These are phyloP conservation scores for Chiroxiphia lanceolata DNA, from an alignment of 2,797 vertebrate genomes.

Conservation along the genomic window DNA sequence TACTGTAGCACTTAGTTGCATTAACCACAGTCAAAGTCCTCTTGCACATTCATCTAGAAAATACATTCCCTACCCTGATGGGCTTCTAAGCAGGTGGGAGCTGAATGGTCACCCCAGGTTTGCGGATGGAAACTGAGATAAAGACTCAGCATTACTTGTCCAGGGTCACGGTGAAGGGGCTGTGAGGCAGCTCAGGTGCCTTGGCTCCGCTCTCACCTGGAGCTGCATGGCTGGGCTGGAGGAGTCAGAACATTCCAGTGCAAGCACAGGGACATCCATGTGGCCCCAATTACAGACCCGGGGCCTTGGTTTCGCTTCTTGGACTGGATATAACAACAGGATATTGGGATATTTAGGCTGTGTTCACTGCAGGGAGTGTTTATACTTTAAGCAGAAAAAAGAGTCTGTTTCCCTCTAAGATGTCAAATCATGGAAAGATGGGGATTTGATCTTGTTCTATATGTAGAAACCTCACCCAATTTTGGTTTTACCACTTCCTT, in stretches of 20 bases:
- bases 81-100: background rate
- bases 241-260: background rate
- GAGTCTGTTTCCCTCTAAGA: background rate
- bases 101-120: background rate
- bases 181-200: background rate
- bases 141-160: background rate
- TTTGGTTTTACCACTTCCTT: background rate
- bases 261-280: background rate
- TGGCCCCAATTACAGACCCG: constrained; percentile 31
- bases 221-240: background rate
- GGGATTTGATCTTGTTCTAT: background rate
- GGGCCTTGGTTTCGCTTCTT: constrained; percentile 12
- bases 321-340: constrained; percentile 15
- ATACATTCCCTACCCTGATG: background rate
- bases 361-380: background rate
- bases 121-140: background rate
- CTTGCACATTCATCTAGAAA: background rate
- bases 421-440: background rate
- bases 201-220: background rate
- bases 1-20: background rate
- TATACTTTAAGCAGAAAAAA: constrained; percentile 8
- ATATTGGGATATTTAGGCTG: constrained; percentile 27
- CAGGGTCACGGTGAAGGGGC: rapidly evolving
- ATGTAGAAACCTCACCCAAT: background rate
- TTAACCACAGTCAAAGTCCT: background rate